These are phyloP conservation scores for Cheirogaleus major DNA, from an alignment of 2,797 vertebrate species.

Conservation along the genomic window DNA sequence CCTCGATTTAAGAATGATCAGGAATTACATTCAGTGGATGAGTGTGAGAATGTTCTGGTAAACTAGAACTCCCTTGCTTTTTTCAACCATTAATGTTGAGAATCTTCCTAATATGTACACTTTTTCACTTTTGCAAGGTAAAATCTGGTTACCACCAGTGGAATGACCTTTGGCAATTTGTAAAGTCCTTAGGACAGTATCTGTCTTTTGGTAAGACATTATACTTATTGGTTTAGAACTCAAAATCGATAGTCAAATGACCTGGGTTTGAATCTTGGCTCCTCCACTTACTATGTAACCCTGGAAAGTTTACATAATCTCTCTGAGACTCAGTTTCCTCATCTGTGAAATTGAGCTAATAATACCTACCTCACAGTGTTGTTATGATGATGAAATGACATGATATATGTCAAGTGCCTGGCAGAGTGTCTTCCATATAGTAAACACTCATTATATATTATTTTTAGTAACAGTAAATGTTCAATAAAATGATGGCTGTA, in stretches of 20 bases:
- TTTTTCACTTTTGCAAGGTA: background rate
- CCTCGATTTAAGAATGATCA: slow-evolving; percentile 25
- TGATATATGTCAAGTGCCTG: background rate
- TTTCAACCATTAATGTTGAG: background rate
- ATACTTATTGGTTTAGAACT: background rate
- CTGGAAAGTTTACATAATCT: background rate
- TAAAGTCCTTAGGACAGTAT: background rate
- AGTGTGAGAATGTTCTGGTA: background rate
- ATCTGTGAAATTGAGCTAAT: slow-evolving; percentile 21
- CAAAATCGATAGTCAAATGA: background rate
- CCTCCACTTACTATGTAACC: background rate
- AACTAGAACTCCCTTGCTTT: background rate
- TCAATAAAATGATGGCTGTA: background rate
- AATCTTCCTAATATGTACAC: background rate
- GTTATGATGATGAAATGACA: background rate
- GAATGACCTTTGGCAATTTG: slow-evolving; percentile 1
- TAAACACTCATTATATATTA: background rate
- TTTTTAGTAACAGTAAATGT: slow-evolving; percentile 28
- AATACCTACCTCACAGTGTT: background rate
- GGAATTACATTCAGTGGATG: background rate
- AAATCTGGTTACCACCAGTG: background rate
- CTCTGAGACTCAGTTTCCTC: slow-evolving; percentile 25
- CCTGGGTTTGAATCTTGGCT: background rate
- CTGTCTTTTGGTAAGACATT: background rate
- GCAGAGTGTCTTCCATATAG: background rate